Conservation (phyloP, 2,113 vertebrate species). For the Psammodynastes pulverulentus region DNA sequence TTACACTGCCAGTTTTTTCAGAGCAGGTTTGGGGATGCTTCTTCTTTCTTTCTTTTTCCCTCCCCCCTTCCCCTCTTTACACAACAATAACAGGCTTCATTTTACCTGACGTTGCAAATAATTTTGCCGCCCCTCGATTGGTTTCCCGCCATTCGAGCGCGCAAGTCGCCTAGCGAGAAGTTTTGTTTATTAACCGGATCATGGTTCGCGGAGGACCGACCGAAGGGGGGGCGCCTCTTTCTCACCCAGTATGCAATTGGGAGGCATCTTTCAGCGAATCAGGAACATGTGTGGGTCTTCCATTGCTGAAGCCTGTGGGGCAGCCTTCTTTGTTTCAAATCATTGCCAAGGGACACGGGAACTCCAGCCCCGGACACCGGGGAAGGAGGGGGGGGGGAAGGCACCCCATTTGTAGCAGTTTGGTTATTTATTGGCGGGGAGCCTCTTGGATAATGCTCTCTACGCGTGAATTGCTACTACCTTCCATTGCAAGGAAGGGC, state of each 20-base stretch:
- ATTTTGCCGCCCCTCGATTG: conserved; percentile 57
- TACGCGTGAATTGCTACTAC: background rate
- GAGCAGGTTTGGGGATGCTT: conserved; percentile 63
- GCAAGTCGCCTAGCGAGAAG: conserved; percentile 48
- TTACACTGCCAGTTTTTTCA: conserved; percentile 75
- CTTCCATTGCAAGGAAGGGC: background rate
- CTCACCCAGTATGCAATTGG: conserved; percentile 34
- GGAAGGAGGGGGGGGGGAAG: no score
- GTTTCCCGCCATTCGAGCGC: conserved; percentile 45
- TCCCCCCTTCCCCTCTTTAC: conserved; percentile 39
- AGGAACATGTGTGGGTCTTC: conserved; percentile 48
- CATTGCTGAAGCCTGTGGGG: conserved; percentile 51
- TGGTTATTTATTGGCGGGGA: background rate
- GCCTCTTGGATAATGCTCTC: background rate
- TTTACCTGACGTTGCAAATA: conserved; percentile 66
- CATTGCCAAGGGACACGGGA: background rate
- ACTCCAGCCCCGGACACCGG: background rate
- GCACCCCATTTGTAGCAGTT: background rate
- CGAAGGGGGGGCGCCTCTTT: conserved; percentile 35
- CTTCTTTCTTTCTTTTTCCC: conserved; percentile 48
- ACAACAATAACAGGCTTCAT: conserved; percentile 74
- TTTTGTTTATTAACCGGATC: conserved; percentile 51
- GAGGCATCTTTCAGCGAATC: conserved; percentile 55
- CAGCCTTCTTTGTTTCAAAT: conserved; percentile 9
- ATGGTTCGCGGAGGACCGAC: conserved; percentile 35